phyloP scores from a whole-genome alignment of 2,797 vertebrate species.

The Antennarius maculatus region DNA sequence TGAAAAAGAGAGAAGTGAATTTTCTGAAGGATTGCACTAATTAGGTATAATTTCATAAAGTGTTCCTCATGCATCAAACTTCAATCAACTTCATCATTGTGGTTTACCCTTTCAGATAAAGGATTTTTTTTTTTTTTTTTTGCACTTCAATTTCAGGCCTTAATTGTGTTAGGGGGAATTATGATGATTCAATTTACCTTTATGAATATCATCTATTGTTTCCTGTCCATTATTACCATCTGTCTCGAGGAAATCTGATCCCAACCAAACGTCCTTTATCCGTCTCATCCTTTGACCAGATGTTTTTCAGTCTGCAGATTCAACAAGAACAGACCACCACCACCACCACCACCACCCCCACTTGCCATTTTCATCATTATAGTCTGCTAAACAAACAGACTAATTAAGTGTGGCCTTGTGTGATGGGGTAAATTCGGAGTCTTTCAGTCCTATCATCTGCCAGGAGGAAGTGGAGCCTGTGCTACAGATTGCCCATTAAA shows the following conservation, averaged over 20 bases:
- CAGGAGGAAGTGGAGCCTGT: conserved; percentile 48
- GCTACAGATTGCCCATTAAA: conserved; percentile 71
- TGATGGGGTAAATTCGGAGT: conserved; percentile 55
- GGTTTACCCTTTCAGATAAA: conserved; percentile 25
- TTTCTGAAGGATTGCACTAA: conserved; percentile 68
- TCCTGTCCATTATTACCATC: conserved; percentile 32
- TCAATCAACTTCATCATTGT: conserved; percentile 40
- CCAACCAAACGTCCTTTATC: no score
- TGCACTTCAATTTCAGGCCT: conserved; percentile 17
- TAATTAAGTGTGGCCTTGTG: conserved; percentile 75
- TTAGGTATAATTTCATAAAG: conserved; percentile 67
- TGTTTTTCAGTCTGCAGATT: conserved; percentile 65
- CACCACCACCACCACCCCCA: neutral
- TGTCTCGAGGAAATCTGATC: conserved; percentile 43
- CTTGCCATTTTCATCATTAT: conserved; percentile 50
- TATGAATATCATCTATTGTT: conserved; percentile 30
- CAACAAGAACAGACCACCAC: conserved; percentile 57
- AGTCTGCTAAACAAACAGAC: conserved; percentile 69
- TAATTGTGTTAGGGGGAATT: conserved; percentile 26
- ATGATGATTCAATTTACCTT: conserved; percentile 38
- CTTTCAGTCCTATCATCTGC: conserved; percentile 56
- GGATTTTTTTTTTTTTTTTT: conserved; percentile 21
- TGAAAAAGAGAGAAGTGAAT: conserved; percentile 63
- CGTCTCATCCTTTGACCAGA: conserved; percentile 55
- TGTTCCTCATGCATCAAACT: conserved; percentile 36